These are phyloP conservation scores for Bacillus rossius DNA, from an alignment of 1,140 invertebrate genomes.

Conservation along the genomic window DNA sequence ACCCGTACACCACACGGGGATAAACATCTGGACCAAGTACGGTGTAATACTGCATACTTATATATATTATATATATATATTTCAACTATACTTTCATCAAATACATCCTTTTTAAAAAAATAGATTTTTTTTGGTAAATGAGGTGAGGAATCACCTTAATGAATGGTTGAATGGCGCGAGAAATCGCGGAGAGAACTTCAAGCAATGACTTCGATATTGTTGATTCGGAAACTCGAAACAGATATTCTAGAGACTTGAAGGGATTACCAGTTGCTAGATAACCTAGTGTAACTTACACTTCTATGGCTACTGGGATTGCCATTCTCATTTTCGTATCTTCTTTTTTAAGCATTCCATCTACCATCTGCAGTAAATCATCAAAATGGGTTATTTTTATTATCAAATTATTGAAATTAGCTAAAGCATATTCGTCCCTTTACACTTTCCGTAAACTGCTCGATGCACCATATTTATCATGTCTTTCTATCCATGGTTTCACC, in stretches of 20 bases:
- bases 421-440: no score
- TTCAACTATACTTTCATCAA: background rate
- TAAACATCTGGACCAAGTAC: no score
- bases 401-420: no score
- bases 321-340: constrained; percentile 13
- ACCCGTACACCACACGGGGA: no score
- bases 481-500: no score
- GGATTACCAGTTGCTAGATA: constrained; percentile 16
- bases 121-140: background rate
- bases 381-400: background rate
- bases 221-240: background rate
- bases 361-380: constrained; percentile 13
- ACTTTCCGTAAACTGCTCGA: no score
- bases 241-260: constrained; percentile 3
- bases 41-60: no score
- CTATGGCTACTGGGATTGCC: constrained; percentile 16
- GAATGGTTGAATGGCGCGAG: background rate
- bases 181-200: background rate
- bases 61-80: no score
- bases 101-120: constrained; percentile 6
- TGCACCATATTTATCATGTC: no score
- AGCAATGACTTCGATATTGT: background rate
- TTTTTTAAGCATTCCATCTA: constrained; percentile 17
- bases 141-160: background rate
- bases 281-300: constrained; percentile 16